Evolutionary conservation across 2,888 invertebrate genomes (phyloP), one percentile per base, ranked within the genome.

Genomic region (Caenorhabditis sp.): DNA sequence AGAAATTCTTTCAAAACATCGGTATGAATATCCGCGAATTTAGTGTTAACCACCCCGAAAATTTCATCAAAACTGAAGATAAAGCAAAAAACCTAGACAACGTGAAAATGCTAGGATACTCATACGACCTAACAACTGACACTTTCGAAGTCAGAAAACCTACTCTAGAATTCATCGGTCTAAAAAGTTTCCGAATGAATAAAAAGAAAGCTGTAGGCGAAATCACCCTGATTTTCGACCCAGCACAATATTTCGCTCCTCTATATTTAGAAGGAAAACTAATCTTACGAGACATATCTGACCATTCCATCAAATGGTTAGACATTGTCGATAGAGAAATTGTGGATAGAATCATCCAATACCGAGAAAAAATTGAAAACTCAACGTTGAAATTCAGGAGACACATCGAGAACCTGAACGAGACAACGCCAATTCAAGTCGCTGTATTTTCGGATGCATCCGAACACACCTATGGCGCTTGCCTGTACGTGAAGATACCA

Each of bases 11-110:
- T 28, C 7, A 24, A 35, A 38, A 58, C 10, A 3, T 70, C 6
- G 26, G 28, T 54, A 70, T 70, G 70, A 70, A 70, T 35, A 41
- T 70, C 12, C 12, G 70, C 24, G 70, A 70, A 41, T 70, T 70
- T 24, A 41, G 26, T 19, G 44, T 44, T 3, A 70, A 70, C 26
- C 16, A 1, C 19, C 28, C 12, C 10, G 24, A 44, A 35, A 56
- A 16, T 6, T 41, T 70, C 19, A 24, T 58, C n/a, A 26, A 28
- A 38, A 19, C 22, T 22, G 70, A 56, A 44, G 70, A 70, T 16
- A 38, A 38, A 44, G 38, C 70, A 7, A 70, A 56, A 35, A 58
- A 58, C 14, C 5, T 16, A 16, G 70, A 66, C 4, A 66, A 66
- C 28, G 12, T 58, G 12, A 69, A 69, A 35, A 69, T 69, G 10